Evolutionary conservation across 2,797 vertebrate genomes (phyloP).

Genomic region (Rhinella marina): DNA sequence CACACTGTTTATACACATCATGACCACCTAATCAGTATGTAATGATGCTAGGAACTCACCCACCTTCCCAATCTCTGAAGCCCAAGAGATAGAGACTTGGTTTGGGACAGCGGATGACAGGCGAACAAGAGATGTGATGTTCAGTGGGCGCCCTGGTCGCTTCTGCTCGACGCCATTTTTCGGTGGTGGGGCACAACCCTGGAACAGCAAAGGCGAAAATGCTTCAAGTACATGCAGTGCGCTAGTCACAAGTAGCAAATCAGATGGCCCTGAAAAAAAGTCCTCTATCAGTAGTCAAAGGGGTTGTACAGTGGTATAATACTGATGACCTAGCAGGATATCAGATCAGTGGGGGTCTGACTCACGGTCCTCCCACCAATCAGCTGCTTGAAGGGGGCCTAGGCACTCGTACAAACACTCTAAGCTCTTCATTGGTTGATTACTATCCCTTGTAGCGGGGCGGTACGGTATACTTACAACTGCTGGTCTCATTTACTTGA

Average conservation of each 20-base stretch:
- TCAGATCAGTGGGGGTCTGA: too few species aligned
- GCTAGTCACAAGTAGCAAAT: background rate
- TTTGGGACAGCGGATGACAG: conserved; percentile 96
- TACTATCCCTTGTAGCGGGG: too few species aligned
- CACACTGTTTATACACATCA: background rate
- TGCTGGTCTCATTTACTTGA: too few species aligned
- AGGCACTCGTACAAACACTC: too few species aligned
- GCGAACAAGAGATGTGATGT: conserved; percentile 93
- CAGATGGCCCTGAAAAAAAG: background rate
- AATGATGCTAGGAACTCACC: conserved; percentile 55
- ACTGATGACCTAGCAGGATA: too few species aligned
- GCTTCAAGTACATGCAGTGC: background rate
- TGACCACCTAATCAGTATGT: background rate
- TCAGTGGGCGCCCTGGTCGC: conserved; percentile 90
- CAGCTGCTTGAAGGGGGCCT: too few species aligned
- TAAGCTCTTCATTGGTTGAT: too few species aligned
- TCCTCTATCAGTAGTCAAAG: background rate
- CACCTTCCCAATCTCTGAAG: conserved; percentile 97
- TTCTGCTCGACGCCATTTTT: conserved; percentile 98
- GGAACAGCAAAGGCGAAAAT: conserved; percentile 17
- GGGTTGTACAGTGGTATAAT: too few species aligned
- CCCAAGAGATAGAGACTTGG: conserved; percentile 96
- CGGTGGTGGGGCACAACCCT: conserved; percentile 93
- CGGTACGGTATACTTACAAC: too few species aligned
- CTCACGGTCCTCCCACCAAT: too few species aligned